phyloP scores from a whole-genome alignment of 2,888 invertebrate species.

The Kuschelorhynchus macadamiae region DNA sequence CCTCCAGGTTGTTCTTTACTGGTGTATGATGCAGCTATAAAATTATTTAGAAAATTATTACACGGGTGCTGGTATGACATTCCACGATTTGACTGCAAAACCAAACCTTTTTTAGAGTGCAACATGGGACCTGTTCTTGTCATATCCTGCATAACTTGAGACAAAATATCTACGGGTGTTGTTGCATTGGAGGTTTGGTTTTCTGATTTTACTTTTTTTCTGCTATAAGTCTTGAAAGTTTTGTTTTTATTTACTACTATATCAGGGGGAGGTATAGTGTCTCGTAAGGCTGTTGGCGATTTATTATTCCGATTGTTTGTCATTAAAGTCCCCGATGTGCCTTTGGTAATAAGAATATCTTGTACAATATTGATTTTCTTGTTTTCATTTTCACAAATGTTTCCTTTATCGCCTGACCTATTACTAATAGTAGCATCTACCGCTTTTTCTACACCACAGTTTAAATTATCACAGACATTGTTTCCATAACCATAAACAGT shows the following conservation, averaged over 20 bases:
- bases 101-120: neutral
- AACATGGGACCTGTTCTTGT: slow-evolving; percentile 40
- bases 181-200: neutral
- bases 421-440: neutral
- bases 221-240: neutral
- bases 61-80: too few species aligned
- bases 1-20: too few species aligned
- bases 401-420: neutral
- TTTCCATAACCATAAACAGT: slow-evolving; percentile 9
- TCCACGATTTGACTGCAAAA: neutral
- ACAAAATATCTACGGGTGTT: slow-evolving; percentile 47
- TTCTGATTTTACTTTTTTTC: neutral
- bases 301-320: neutral
- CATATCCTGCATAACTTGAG: slow-evolving; percentile 52
- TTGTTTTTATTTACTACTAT: neutral
- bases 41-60: too few species aligned
- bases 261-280: too few species aligned
- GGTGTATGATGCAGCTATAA: too few species aligned
- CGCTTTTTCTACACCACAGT: too few species aligned
- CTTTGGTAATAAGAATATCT: slow-evolving; percentile 47
- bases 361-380: slow-evolving; percentile 50
- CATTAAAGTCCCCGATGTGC: too few species aligned
- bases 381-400: neutral
- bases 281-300: too few species aligned
- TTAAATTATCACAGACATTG: neutral